Conservation (phyloP, 2,888 invertebrate genomes). For the Lithophane ornitopus region DNA sequence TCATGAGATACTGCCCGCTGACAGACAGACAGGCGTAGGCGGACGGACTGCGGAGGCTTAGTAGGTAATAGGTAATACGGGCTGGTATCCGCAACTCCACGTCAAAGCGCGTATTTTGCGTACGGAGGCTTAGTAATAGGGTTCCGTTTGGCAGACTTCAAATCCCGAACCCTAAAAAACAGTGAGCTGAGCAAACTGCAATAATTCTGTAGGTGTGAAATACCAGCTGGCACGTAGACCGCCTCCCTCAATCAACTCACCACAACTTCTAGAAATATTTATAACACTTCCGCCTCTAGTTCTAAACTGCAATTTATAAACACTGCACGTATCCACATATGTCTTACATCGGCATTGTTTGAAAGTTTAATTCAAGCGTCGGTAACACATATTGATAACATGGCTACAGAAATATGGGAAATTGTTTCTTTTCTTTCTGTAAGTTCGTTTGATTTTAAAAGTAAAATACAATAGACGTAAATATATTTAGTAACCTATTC, state of each 20-base stretch:
- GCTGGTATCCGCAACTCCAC: too few relatives aligned
- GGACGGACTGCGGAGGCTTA: too few relatives aligned
- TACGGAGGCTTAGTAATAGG: too few relatives aligned
- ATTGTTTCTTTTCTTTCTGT: background rate
- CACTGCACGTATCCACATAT: conserved; percentile 45
- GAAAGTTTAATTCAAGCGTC: conserved; percentile 57
- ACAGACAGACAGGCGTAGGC: too few relatives aligned
- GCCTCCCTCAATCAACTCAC: conserved; percentile 40
- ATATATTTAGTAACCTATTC: too few relatives aligned
- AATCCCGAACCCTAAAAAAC: background rate
- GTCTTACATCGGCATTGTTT: conserved; percentile 47
- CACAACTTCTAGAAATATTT: conserved; percentile 45
- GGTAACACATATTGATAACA: conserved; percentile 43
- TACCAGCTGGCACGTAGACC: conserved; percentile 3
- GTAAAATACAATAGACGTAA: too few relatives aligned
- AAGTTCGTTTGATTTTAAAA: background rate
- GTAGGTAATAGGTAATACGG: too few relatives aligned
- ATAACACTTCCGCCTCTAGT: conserved; percentile 31
- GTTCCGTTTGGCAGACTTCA: too few relatives aligned
- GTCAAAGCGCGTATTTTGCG: too few relatives aligned
- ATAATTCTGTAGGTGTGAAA: background rate
- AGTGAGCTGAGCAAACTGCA: background rate
- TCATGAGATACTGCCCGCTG: too few relatives aligned
- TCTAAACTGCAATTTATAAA: conserved; percentile 52
- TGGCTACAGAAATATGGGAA: conserved; percentile 17